Evolutionary conservation across 2,113 vertebrate genomes (phyloP).

Genomic region (Dipodomys ordii): DNA sequence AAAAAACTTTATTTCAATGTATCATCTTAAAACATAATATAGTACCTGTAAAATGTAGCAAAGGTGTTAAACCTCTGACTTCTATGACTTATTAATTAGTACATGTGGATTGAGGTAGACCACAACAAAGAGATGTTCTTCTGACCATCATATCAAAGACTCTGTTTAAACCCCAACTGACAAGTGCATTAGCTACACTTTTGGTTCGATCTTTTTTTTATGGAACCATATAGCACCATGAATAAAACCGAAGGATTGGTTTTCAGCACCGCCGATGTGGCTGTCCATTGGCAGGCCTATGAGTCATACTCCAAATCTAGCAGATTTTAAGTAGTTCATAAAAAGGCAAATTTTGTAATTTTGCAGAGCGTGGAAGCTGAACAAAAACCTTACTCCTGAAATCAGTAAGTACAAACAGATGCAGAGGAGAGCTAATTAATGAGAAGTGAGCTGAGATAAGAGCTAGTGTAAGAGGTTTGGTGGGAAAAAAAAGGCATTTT

Average conservation of each 20-base stretch:
- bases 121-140: background rate
- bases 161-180: background rate
- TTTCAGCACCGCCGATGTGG: slow-evolving; percentile 52
- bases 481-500: background rate
- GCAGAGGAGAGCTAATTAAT: background rate
- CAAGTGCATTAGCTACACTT: slow-evolving; percentile 21
- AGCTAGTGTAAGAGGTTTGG: background rate
- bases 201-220: background rate
- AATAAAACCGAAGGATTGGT: slow-evolving; percentile 56
- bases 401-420: slow-evolving; percentile 1
- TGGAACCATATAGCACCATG: slow-evolving; percentile 35
- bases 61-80: background rate
- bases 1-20: slow-evolving; percentile 52
- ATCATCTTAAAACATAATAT: slow-evolving; percentile 9
- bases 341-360: slow-evolving; percentile 29
- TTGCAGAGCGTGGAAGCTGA: background rate
- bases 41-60: background rate
- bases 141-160: background rate
- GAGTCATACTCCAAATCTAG: slow-evolving; percentile 13
- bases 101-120: background rate
- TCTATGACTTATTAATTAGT: background rate
- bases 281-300: slow-evolving; percentile 26
- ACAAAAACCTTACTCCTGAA: slow-evolving; percentile 21
- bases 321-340: slow-evolving; percentile 38
- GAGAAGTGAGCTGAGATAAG: background rate